phyloP scores from a whole-genome alignment of 2,797 vertebrate species.

The Menidia menidia region DNA sequence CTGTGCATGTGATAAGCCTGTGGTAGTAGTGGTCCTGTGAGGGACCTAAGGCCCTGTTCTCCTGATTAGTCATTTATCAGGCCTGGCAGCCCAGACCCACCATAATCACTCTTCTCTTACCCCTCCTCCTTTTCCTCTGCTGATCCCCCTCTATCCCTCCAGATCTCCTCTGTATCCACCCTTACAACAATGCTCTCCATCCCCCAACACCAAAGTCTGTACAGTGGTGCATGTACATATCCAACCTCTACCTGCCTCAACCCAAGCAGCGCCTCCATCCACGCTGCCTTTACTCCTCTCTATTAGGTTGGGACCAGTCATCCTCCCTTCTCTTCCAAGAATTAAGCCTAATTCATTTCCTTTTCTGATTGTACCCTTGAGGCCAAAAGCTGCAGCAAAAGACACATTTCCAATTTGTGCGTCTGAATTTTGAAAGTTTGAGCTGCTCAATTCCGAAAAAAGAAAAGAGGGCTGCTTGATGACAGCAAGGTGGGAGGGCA shows the following conservation, averaged over 20 bases:
- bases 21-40: constrained; percentile 93
- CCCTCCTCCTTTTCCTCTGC: constrained; percentile 71
- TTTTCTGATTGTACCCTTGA: constrained; percentile 33
- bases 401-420: constrained; percentile 65
- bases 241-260: constrained; percentile 54
- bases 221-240: constrained; percentile 43
- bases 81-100: constrained; percentile 96
- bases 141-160: constrained; percentile 77
- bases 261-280: constrained; percentile 33
- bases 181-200: constrained; percentile 71
- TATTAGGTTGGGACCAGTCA: constrained; percentile 14
- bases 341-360: constrained; percentile 45
- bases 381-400: constrained; percentile 52
- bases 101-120: constrained; percentile 97
- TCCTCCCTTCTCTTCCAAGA: constrained; percentile 15
- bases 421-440: constrained; percentile 43
- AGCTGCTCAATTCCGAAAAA: constrained; percentile 39
- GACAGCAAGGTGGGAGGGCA: constrained; percentile 69
- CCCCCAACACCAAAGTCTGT: constrained; percentile 67
- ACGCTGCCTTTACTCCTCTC: constrained; percentile 38
- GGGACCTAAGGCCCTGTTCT: constrained; percentile 88
- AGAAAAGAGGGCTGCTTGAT: constrained; percentile 55
- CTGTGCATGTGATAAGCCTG: constrained; percentile 89
- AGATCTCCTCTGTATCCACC: constrained; percentile 75
- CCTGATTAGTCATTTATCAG: constrained; percentile 99